Evolutionary conservation across 37 sponge, comb jelly and placozoan genomes (phyloP).

Genomic region (Corticium candelabrum): DNA sequence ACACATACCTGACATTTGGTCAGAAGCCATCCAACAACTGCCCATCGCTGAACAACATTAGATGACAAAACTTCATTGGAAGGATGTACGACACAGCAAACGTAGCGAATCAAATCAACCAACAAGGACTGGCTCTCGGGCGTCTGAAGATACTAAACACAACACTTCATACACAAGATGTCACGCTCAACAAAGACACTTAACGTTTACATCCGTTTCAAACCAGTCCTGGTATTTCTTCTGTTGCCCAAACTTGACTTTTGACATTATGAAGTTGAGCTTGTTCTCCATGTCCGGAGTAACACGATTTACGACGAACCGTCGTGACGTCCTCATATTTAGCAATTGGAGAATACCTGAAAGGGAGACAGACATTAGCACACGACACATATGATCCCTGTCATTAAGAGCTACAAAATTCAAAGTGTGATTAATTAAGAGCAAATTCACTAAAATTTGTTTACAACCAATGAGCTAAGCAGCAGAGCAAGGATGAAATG

Average conservation of each 20-base stretch:
- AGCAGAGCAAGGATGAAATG: too few relatives aligned
- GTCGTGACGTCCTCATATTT: conserved; percentile 65
- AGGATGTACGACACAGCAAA: conserved; percentile 95
- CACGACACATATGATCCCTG: too few relatives aligned
- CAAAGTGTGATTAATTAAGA: too few relatives aligned
- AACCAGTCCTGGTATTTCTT: conserved; percentile 87
- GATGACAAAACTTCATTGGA: conserved; percentile 90
- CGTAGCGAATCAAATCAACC: conserved; percentile 78
- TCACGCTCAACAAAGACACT: not conserved
- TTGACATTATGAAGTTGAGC: conserved; percentile 75
- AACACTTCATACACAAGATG: not conserved
- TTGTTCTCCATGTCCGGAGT: conserved; percentile 87
- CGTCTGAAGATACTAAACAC: conserved; percentile 51
- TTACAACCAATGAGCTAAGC: too few relatives aligned
- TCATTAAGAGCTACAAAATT: too few relatives aligned
- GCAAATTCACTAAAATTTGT: too few relatives aligned
- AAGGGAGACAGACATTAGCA: too few relatives aligned
- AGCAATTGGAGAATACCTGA: conserved; percentile 60
- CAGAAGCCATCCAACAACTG: conserved; percentile 92
- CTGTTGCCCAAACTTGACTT: conserved; percentile 93
- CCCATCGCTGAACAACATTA: conserved; percentile 94
- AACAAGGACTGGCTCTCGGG: conserved; percentile 71
- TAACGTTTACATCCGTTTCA: conserved; percentile 11
- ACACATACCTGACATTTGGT: conserved; percentile 76
- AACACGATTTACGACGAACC: conserved; percentile 71